Base-by-base conservation (phyloP, 2,113 vertebrate species). In the Tiliqua scincoides region DNA sequence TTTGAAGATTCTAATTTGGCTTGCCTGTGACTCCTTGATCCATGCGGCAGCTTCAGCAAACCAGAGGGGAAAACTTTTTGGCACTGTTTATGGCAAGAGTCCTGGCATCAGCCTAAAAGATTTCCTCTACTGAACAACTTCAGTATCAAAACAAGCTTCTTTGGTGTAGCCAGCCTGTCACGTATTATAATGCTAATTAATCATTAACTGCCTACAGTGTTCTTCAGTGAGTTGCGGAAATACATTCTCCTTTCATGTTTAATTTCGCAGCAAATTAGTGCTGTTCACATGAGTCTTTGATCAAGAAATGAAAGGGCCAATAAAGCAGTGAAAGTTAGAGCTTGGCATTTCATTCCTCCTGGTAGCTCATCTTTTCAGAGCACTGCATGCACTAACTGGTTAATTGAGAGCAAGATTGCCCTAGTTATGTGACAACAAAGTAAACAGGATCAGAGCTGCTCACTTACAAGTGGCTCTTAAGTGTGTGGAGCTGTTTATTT, bases 401-500 rank as follows among this genome's bases (percentile, higher is more conserved):
- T 94, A 92, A 94, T 85, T 88, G 89, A 88, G 85, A 88, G 30
- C 0, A 85, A 94, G 87, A 81, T 88, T 94, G 91, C 72, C 89
- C 93, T 91, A 92, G 80, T 95, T 95, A 87, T 94, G 68, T 88
- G 82, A 85, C 87, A 93, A 85, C 84, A 85, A 75, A 94, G 86
- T 90, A 86, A 85, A 89, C 78, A 74, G 78, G 8, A 86, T 89
- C 89, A 72, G 86, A 40, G 70, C 83, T 93, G 86, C 80, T 93
- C 93, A 92, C 91, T 94, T 93, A 89, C 78, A 88, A 93, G 86
- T 88, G 89, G 80, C 75, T 94, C 85, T 89, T 88, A 70, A 85
- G 80, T 78, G 62, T 6, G 1, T 79, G 0, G 18, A 85, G 12
- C 23, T 80, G 70, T 89, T 93, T 92, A 85, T 94, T 93, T 89